Evolutionary conservation across 2,113 vertebrate genomes (phyloP).

Genomic region (Megaceryle maxima): DNA sequence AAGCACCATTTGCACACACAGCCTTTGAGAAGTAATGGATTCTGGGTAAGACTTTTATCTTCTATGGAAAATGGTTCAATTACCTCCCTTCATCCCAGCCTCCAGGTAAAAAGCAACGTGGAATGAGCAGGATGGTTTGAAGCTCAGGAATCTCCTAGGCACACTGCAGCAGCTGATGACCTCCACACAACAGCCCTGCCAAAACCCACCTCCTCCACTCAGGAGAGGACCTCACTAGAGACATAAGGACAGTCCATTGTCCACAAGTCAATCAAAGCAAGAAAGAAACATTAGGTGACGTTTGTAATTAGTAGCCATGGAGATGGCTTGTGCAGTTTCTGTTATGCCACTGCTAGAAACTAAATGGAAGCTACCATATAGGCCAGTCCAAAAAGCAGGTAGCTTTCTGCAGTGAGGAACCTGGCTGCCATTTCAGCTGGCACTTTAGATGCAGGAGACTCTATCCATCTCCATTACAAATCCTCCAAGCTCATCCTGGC

Average conservation of each 20-base stretch:
- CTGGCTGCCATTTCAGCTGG: not conserved
- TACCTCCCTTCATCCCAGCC: not conserved
- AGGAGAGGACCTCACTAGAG: not conserved
- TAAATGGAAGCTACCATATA: not conserved
- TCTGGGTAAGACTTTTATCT: not conserved
- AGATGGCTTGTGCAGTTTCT: not conserved
- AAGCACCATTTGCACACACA: not conserved
- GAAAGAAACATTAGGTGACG: not conserved
- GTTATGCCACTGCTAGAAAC: not conserved
- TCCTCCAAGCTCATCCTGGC: constrained; percentile 49
- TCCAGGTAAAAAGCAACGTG: not conserved
- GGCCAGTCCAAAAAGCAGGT: not conserved
- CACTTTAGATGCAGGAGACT: constrained; percentile 15
- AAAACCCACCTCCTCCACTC: not conserved
- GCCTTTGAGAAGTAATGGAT: not conserved
- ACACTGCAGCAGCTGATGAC: not conserved
- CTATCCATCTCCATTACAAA: constrained; percentile 59
- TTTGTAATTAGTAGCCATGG: not conserved
- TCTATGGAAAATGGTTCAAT: not conserved
- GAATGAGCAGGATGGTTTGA: not conserved
- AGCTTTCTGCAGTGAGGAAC: not conserved
- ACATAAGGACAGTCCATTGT: not conserved
- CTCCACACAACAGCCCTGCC: not conserved
- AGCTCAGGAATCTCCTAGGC: not conserved
- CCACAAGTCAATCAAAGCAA: not conserved